These are phyloP conservation scores for Cheiracanthium punctorium DNA, from an alignment of 2,888 invertebrate genomes.

Conservation along the genomic window DNA sequence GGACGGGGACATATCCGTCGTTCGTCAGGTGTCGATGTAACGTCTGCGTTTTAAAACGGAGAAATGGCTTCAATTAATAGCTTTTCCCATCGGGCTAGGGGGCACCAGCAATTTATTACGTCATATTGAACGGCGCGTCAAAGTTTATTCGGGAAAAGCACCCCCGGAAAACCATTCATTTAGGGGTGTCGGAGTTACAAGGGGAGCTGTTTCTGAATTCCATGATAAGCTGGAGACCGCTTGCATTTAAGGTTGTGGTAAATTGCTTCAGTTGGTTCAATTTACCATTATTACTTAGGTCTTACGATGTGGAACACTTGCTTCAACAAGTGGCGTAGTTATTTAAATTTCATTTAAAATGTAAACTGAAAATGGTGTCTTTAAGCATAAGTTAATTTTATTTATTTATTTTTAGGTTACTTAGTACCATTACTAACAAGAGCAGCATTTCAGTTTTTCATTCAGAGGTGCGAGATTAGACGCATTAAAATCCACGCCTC, in stretches of 20 bases:
- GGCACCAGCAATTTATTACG: conserved; percentile 61
- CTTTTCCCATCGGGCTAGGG: conserved; percentile 48
- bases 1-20: background rate
- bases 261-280: background rate
- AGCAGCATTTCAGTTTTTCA: too few species aligned
- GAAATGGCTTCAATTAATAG: conserved; percentile 42
- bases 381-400: too few species aligned
- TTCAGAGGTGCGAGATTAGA: too few species aligned
- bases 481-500: too few species aligned
- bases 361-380: too few species aligned
- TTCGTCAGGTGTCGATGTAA: conserved; percentile 52
- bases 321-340: too few species aligned
- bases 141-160: conserved; percentile 31
- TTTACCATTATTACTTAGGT: too few species aligned
- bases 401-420: too few species aligned
- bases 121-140: conserved; percentile 60
- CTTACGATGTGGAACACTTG: too few species aligned
- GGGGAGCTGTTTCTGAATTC: background rate
- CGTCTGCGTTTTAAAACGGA: conserved; percentile 40
- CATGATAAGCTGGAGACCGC: background rate
- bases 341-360: too few species aligned
- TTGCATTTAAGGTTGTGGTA: background rate
- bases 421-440: too few species aligned
- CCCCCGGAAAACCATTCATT: background rate
- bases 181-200: background rate